phyloP scores from a whole-genome alignment of 2,888 invertebrate species.

The Meiosimyza decipiens region DNA sequence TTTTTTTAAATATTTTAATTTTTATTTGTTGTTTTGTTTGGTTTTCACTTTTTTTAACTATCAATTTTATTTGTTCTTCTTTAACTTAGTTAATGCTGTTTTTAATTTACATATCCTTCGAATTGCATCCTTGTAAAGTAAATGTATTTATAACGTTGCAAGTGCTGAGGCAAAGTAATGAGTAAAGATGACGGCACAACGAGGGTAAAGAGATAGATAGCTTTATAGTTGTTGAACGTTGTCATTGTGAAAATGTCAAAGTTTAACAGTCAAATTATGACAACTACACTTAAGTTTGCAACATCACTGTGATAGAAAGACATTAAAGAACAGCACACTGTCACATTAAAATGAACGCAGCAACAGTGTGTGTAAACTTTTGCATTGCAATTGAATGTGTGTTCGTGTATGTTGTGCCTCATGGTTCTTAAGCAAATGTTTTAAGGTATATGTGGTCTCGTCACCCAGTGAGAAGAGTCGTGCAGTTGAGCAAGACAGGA shows the following conservation, averaged over 20 bases:
- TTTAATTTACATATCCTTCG: conserved; percentile 8
- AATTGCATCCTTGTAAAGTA: not conserved
- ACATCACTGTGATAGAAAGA: not conserved
- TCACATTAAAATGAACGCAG: not conserved
- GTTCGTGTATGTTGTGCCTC: not conserved
- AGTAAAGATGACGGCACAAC: not conserved
- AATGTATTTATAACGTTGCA: not conserved
- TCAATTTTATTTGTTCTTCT: no score
- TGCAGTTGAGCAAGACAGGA: no score
- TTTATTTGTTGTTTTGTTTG: no score
- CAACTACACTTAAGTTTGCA: not conserved
- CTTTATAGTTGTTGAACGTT: no score
- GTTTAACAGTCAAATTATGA: conserved; percentile 25
- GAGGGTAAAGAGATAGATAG: no score
- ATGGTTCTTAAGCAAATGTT: no score
- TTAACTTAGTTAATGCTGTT: not conserved
- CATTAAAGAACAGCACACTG: not conserved
- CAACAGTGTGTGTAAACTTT: not conserved
- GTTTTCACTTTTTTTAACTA: no score
- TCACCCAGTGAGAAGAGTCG: no score
- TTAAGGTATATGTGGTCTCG: no score
- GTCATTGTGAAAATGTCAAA: conserved; percentile 22
- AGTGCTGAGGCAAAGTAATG: not conserved
- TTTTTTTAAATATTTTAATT: no score
- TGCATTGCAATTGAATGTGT: not conserved